Base-by-base conservation (phyloP, 2,888 invertebrate species). In the Sphaeridia pumilis region DNA sequence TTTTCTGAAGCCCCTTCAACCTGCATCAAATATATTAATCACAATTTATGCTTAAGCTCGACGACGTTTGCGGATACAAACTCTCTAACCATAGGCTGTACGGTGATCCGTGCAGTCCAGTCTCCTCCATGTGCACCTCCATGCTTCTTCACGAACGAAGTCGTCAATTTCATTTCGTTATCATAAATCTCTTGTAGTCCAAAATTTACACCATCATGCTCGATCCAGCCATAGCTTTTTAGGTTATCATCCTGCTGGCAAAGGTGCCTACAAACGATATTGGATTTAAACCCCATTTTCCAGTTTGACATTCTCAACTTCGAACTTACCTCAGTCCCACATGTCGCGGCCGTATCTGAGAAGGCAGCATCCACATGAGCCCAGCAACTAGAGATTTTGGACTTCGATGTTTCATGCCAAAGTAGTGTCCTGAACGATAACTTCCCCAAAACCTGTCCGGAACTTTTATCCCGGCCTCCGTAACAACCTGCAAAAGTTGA, bases 351-450 rank as follows among this genome's bases (percentile, higher is more conserved):
- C 76, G 74, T 25, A 83, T 67, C 61, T 78, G 74, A 2, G 76
- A 76, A 0, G 86, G 85, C 58, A 84, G 81, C 69, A 95, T 90
- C 97, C 95, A 97, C 93, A 97, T 94, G 22, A 95, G 73, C 0
- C 98, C 98, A 67, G 89, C 83, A 0, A 93, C 83, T 1, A 93
- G 78, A 0, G 95, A 93, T 50, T 82, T 74, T 0, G 90, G 87
- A 69, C 88, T 87, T 49, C 95, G 74, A 0, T 88, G 89, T 72
- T 92, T 89, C 69, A 98, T 72, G 0, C 93, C 94, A 70, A 94
- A 75, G 71, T 94, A 94, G 2, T 82, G 78, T 0, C 87, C 85
- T 0, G 93, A 82, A 24, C 93, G 68, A 70, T 95, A 97, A 0
- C 86, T 82, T 7, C 97, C 97, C 98, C 98, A 99, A 72, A 83